These are phyloP conservation scores for Spilogale gracilis DNA, from an alignment of 2,113 vertebrate species.

Conservation along the genomic window DNA sequence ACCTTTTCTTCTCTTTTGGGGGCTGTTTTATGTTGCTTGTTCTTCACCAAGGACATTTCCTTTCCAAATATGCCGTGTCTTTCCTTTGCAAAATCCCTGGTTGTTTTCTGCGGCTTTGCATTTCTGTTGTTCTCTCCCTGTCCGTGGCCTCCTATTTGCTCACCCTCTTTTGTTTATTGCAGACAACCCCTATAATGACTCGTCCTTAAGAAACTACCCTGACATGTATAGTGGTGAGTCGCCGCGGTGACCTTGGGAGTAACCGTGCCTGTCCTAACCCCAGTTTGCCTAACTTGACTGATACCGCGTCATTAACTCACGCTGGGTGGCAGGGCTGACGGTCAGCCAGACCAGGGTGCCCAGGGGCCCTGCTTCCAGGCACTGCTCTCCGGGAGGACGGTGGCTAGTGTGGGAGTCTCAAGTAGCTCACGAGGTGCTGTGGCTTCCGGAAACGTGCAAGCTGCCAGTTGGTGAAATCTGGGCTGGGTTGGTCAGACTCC, in stretches of 20 bases:
- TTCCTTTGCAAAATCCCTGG: constrained; percentile 55
- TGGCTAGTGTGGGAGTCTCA: background rate
- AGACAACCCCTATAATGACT: constrained; percentile 95
- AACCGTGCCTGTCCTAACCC: constrained; percentile 81
- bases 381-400: background rate
- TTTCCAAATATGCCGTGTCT: background rate
- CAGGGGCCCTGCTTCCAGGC: background rate
- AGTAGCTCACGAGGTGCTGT: background rate
- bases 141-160: constrained; percentile 79
- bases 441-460: no score
- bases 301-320: constrained; percentile 78
- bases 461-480: background rate
- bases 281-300: constrained; percentile 87
- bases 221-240: constrained; percentile 96
- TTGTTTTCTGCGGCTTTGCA: constrained; percentile 58
- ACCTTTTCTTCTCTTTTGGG: constrained; percentile 55
- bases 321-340: constrained; percentile 46
- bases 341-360: constrained; percentile 25
- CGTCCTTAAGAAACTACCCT: constrained; percentile 94
- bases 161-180: constrained; percentile 92
- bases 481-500: background rate
- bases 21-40: constrained; percentile 74
- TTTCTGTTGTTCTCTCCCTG: constrained; percentile 39
- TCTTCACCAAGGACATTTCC: background rate
- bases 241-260: constrained; percentile 81